Conservation (phyloP, 2,888 invertebrate species). For the Pelosia muscerda region DNA sequence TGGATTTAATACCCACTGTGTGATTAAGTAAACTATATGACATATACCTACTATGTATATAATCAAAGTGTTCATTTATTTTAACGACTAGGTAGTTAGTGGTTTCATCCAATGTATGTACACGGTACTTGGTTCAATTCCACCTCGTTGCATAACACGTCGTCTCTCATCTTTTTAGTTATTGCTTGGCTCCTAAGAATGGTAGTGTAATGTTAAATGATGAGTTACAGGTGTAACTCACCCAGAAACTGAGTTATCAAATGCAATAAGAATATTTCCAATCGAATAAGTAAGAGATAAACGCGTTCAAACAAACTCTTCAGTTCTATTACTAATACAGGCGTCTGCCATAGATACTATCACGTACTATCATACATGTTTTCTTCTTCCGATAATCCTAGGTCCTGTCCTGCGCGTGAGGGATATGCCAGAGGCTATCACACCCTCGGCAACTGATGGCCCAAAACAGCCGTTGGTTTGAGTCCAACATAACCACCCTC, state of each 20-base stretch:
- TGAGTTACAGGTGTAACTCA: not conserved
- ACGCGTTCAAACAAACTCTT: not conserved
- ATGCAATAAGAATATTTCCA: not conserved
- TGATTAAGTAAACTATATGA: slow-evolving; percentile 29
- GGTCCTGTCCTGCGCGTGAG: too few species aligned
- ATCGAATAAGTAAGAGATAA: not conserved
- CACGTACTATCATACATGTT: too few species aligned
- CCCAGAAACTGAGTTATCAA: not conserved
- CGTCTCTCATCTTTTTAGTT: not conserved
- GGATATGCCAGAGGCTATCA: too few species aligned
- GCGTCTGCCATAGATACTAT: slow-evolving; percentile 29
- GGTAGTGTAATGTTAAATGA: not conserved
- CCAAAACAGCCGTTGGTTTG: too few species aligned
- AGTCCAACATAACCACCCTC: too few species aligned
- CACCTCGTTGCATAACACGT: not conserved
- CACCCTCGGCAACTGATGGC: too few species aligned
- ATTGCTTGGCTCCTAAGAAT: not conserved
- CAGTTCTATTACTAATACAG: not conserved
- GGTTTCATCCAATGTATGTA: not conserved
- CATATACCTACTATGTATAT: not conserved
- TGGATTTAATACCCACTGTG: slow-evolving; percentile 48
- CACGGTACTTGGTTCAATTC: not conserved
- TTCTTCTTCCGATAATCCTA: too few species aligned
- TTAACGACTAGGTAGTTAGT: not conserved
- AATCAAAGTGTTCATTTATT: slow-evolving; percentile 6